phyloP scores from a whole-genome alignment of 2,888 invertebrate species.

The Chymomyza fuscimana region DNA sequence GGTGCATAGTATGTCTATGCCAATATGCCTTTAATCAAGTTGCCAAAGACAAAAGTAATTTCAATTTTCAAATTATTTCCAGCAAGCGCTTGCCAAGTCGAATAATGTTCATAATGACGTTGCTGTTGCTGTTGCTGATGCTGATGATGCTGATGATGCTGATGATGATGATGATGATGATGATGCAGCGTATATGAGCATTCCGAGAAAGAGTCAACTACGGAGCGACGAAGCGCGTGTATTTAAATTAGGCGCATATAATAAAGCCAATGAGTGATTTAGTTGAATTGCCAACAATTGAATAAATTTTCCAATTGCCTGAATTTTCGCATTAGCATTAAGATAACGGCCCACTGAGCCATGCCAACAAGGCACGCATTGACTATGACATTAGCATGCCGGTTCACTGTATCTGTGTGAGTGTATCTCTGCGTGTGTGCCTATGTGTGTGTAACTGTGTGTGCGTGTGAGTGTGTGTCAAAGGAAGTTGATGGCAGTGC shows the following conservation, averaged over 20 bases:
- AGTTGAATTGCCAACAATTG: slow-evolving; percentile 76
- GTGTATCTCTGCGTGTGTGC: neutral
- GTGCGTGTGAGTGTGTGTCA: neutral
- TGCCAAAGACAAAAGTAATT: slow-evolving; percentile 60
- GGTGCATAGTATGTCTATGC: neutral
- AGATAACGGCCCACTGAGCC: slow-evolving; percentile 19
- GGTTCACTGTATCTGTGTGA: slow-evolving; percentile 20
- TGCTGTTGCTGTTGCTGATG: slow-evolving; percentile 14
- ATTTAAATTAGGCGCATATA: slow-evolving; percentile 70
- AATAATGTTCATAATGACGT: slow-evolving; percentile 19
- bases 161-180: slow-evolving; percentile 5
- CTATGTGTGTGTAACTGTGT: slow-evolving; percentile 11
- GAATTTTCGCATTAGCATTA: slow-evolving; percentile 76
- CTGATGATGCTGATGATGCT: slow-evolving; percentile 27
- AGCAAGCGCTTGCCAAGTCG: slow-evolving; percentile 41
- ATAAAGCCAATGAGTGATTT: slow-evolving; percentile 75
- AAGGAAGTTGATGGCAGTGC: slow-evolving; percentile 30
- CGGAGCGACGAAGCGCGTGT: slow-evolving; percentile 40
- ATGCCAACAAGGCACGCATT: slow-evolving; percentile 41
- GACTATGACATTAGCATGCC: neutral
- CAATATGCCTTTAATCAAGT: slow-evolving; percentile 65
- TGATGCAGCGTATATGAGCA: slow-evolving; percentile 13
- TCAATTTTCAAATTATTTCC: slow-evolving; percentile 72
- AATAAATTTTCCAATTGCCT: slow-evolving; percentile 78
- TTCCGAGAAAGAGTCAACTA: neutral